A percentile compares a stretch with the other conserved stretches of the same genome.
Conservation (phyloP, 2,888 invertebrate species). For the Dinocampus coccinellae region DNA sequence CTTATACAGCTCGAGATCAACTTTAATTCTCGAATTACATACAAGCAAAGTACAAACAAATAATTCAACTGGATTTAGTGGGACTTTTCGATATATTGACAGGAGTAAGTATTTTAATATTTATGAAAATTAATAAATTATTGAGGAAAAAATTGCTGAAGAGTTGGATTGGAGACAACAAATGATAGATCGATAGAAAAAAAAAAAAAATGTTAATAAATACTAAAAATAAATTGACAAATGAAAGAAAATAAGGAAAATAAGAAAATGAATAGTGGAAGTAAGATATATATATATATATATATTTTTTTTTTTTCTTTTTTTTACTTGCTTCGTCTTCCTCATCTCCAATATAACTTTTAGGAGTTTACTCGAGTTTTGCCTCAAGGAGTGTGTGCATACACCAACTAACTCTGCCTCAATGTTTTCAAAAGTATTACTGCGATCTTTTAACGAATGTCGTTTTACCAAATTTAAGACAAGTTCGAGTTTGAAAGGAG, state of each 20-base stretch:
- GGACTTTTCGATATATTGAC: conserved; percentile 83
- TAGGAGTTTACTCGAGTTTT: conserved; percentile 4
- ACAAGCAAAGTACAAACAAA: conserved; percentile 70
- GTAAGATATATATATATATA: neutral
- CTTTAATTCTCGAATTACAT: conserved; percentile 83
- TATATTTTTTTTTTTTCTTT: neutral
- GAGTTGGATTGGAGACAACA: neutral
- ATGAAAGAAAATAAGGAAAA: neutral
- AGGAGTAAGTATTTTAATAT: conserved; percentile 78
- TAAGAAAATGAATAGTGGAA: neutral
- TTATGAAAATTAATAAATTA: neutral
- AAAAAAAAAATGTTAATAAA: too few species aligned
- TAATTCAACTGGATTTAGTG: conserved; percentile 79
- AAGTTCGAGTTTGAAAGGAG: neutral
- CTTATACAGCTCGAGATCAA: conserved; percentile 82
- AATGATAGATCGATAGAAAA: neutral
- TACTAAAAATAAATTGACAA: neutral
- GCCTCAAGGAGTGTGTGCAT: conserved; percentile 2
- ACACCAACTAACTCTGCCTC: conserved; percentile 3
- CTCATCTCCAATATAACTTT: conserved; percentile 3
- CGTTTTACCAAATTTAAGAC: neutral
- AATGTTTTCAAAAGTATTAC: conserved; percentile 3
- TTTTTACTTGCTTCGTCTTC: neutral
- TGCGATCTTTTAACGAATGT: conserved; percentile 1
- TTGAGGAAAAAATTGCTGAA: neutral